These are phyloP conservation scores for Panopea generosa DNA, from an alignment of 2,888 invertebrate genomes.

Conservation along the genomic window DNA sequence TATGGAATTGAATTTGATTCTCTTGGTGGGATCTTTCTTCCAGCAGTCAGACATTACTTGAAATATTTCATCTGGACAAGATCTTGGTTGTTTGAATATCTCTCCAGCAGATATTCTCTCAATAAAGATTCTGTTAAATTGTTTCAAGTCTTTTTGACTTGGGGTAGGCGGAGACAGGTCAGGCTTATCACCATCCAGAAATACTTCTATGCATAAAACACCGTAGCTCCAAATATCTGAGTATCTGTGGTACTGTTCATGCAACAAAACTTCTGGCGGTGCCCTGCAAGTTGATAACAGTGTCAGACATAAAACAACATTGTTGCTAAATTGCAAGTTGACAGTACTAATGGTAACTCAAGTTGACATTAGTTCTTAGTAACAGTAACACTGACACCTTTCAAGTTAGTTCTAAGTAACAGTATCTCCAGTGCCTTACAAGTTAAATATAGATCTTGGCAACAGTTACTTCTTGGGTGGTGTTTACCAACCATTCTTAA, in stretches of 20 bases:
- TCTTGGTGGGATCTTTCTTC: slow-evolving; percentile 18
- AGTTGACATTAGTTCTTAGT: too few species aligned
- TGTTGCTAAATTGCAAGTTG: not conserved
- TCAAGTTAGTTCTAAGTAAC: too few species aligned
- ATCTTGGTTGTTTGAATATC: slow-evolving; percentile 18
- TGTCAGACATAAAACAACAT: not conserved
- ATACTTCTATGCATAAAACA: slow-evolving; percentile 44
- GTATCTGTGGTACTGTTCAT: slow-evolving; percentile 18
- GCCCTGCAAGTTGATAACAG: slow-evolving; percentile 19
- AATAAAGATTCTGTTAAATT: not conserved
- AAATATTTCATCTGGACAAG: slow-evolving; percentile 35
- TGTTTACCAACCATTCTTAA: too few species aligned
- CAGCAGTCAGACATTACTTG: slow-evolving; percentile 38
- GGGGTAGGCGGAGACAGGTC: not conserved
- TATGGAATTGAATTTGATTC: slow-evolving; percentile 20
- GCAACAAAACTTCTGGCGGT: slow-evolving; percentile 28
- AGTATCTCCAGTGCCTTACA: too few species aligned
- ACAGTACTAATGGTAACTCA: too few species aligned
- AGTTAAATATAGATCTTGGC: too few species aligned
- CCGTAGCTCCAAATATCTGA: slow-evolving; percentile 61
- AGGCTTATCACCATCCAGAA: slow-evolving; percentile 31
- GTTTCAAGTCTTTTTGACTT: not conserved
- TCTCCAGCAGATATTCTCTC: slow-evolving; percentile 13
- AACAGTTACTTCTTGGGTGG: too few species aligned
- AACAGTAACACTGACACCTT: too few species aligned